phyloP scores from a whole-genome alignment of 2,888 invertebrate genomes.

The Oscheius onirici region DNA sequence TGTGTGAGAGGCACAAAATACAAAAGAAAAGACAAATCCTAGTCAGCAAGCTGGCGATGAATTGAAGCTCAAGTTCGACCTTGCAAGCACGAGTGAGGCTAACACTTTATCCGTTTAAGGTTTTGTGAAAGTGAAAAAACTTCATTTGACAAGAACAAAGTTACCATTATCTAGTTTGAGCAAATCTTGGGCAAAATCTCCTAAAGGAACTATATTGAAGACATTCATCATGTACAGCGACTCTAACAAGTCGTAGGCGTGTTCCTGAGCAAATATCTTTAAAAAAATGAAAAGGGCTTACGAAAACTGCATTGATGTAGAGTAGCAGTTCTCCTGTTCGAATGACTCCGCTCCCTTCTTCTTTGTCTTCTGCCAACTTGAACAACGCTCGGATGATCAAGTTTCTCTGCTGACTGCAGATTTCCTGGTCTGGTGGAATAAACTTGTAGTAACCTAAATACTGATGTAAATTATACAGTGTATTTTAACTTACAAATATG shows the following conservation, averaged over 20 bases:
- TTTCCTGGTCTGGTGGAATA: background rate
- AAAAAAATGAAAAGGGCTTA: background rate
- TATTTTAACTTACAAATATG: conserved; percentile 12
- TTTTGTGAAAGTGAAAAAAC: too few species aligned
- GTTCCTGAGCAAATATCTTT: background rate
- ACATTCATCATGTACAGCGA: conserved; percentile 11
- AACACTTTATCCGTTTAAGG: too few species aligned
- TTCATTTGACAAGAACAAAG: background rate
- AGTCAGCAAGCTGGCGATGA: too few species aligned
- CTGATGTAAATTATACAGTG: too few species aligned
- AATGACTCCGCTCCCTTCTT: conserved; percentile 6
- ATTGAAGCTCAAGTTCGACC: too few species aligned
- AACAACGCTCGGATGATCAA: conserved; percentile 5
- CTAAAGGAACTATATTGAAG: conserved; percentile 6
- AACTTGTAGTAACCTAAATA: conserved; percentile 19
- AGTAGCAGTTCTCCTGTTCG: conserved; percentile 16
- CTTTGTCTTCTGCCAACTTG: conserved; percentile 3
- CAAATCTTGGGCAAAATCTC: conserved; percentile 15
- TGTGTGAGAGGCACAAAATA: too few species aligned
- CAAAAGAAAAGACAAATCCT: too few species aligned
- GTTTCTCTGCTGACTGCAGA: conserved; percentile 10
- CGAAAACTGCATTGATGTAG: conserved; percentile 16
- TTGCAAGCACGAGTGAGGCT: too few species aligned
- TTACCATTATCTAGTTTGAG: background rate
- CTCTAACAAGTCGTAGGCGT: conserved; percentile 3